These are phyloP conservation scores for Platyrinchus mystaceus DNA, from an alignment of 2,797 vertebrate species.

Conservation along the genomic window DNA sequence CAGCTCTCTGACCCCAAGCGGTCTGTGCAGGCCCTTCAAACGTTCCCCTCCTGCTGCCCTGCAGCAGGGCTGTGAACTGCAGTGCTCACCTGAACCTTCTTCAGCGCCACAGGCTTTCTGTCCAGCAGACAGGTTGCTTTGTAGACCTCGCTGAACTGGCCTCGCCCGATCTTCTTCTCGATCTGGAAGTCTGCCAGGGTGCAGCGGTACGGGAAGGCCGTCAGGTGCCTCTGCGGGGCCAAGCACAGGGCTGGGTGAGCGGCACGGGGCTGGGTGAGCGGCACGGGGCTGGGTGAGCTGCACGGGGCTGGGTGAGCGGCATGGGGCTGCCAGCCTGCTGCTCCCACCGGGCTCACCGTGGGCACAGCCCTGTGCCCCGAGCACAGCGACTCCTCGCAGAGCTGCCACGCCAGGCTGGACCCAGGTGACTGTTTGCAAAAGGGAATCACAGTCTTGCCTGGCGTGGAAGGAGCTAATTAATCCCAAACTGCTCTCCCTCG, in stretches of 20 bases:
- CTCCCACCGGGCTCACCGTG: no score
- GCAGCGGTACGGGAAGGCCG: conserved; percentile 81
- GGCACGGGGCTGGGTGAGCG: no score
- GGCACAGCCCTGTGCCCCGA: no score
- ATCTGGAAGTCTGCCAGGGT: conserved; percentile 88
- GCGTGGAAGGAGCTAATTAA: neutral
- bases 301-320: no score
- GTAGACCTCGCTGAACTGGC: conserved; percentile 95
- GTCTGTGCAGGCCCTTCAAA: no score
- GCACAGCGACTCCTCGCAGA: rapidly evolving
- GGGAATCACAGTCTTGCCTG: neutral
- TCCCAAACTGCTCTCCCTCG: neutral
- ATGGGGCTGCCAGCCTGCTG: no score
- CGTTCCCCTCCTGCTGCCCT: no score
- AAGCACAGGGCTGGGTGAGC: neutral
- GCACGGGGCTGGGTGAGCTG: no score
- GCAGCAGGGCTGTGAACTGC: no score
- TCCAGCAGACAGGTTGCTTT: conserved; percentile 89
- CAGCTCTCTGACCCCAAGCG: no score
- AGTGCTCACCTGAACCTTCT: conserved; percentile 89
- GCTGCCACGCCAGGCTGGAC: rapidly evolving
- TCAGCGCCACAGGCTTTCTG: conserved; percentile 87
- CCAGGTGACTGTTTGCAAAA: neutral
- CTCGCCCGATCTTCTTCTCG: conserved; percentile 92
- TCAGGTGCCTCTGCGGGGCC: conserved; percentile 73